Conservation (phyloP, 2,888 invertebrate genomes). For the Acleris laterana region DNA sequence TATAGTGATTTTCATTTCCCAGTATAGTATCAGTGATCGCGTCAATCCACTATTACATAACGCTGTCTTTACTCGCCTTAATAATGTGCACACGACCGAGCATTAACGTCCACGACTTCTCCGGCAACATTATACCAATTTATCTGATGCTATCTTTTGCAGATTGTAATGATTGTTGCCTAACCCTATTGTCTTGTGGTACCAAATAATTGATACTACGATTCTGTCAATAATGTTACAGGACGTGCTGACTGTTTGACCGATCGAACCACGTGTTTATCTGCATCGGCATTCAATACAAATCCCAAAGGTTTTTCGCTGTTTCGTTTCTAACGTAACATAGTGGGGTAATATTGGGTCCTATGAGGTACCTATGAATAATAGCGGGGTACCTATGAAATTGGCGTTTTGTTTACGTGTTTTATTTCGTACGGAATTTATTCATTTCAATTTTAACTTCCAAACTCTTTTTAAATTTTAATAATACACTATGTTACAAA, state of each 20-base stretch:
- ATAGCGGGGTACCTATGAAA: no score
- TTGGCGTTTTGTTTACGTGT: no score
- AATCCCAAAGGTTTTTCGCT: neutral
- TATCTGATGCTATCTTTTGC: slow-evolving; percentile 62
- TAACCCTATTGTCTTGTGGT: slow-evolving; percentile 60
- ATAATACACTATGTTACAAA: no score
- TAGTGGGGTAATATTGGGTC: neutral
- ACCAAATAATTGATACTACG: slow-evolving; percentile 52
- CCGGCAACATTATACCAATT: slow-evolving; percentile 61
- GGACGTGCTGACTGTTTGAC: slow-evolving; percentile 14
- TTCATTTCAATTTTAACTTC: no score
- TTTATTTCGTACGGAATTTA: no score
- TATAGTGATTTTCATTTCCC: neutral
- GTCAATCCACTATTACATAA: slow-evolving; percentile 24
- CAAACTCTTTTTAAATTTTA: no score
- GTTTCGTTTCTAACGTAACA: neutral
- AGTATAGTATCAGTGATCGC: neutral
- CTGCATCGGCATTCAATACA: neutral
- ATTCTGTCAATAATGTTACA: slow-evolving; percentile 44
- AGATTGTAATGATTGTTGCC: slow-evolving; percentile 52
- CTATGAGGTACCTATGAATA: no score
- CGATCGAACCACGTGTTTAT: neutral
- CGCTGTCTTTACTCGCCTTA: slow-evolving; percentile 48
- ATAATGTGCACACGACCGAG: slow-evolving; percentile 73
- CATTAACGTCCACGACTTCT: slow-evolving; percentile 68